A percentile compares a stretch with the other conserved stretches of the same genome.
These are phyloP conservation scores for Lepidonotus clava DNA, from an alignment of 2,888 invertebrate species.

Conservation along the genomic window DNA sequence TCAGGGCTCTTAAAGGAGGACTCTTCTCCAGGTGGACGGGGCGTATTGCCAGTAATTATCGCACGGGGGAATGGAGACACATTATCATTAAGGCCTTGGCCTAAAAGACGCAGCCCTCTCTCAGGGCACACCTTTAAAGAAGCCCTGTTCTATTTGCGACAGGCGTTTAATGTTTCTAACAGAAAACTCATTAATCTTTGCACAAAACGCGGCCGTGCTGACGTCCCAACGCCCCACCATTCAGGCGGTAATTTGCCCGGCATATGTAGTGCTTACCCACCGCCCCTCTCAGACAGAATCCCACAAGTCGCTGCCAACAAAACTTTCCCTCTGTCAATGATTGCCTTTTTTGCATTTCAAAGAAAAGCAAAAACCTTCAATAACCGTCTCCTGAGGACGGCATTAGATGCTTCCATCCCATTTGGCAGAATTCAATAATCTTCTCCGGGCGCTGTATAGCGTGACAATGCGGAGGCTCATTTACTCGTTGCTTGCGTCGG, in stretches of 20 bases:
- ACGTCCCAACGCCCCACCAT: too few species aligned
- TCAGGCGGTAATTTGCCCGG: too few species aligned
- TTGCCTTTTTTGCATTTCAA: conserved; percentile 31
- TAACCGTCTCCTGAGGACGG: neutral
- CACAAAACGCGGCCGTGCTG: too few species aligned
- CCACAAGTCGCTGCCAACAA: too few species aligned
- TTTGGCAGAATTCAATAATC: conserved; percentile 27
- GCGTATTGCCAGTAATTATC: neutral
- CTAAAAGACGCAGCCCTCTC: too few species aligned
- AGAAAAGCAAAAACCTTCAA: neutral
- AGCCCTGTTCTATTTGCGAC: neutral
- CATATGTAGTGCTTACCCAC: too few species aligned
- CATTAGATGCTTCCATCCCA: conserved; percentile 3
- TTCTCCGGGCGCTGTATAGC: neutral
- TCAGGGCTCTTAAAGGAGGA: too few species aligned
- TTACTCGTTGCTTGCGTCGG: neutral
- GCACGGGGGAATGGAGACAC: too few species aligned
- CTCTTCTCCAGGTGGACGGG: neutral
- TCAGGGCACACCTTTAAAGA: neutral
- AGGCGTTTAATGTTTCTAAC: neutral
- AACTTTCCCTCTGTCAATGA: conserved; percentile 33
- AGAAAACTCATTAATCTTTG: too few species aligned
- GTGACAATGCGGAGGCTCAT: conserved; percentile 13
- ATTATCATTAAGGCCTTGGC: too few species aligned
- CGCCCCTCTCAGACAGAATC: too few species aligned